phyloP scores from a whole-genome alignment of 1,140 invertebrate genomes.

The Cylas formicarius region DNA sequence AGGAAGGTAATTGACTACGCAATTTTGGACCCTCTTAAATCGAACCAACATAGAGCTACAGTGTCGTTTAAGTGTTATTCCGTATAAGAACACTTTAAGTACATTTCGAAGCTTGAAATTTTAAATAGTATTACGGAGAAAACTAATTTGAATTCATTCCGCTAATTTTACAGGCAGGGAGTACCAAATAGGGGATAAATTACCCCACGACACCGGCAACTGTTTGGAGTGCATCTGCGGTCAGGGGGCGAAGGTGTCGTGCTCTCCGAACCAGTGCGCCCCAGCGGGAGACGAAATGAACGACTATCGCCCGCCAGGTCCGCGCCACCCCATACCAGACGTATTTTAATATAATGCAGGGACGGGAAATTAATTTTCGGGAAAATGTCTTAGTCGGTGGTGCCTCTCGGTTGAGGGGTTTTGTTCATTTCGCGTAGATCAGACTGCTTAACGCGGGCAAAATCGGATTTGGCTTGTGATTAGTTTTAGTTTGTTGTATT shows the following conservation, averaged over 20 bases:
- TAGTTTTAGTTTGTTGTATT: no score
- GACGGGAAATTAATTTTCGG: no score
- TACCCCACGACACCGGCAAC: constrained; percentile 61
- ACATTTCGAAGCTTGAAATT: constrained; percentile 6
- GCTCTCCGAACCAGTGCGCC: constrained; percentile 48
- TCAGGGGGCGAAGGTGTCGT: constrained; percentile 56
- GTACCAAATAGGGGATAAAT: constrained; percentile 54
- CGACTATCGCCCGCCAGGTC: constrained; percentile 38
- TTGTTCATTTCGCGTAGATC: no score
- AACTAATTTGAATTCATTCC: constrained; percentile 1
- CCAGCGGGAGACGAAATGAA: constrained; percentile 37
- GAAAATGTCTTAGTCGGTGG: no score
- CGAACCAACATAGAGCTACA: no score
- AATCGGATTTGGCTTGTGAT: no score
- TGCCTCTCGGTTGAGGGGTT: no score
- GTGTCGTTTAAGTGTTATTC: neutral
- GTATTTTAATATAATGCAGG: no score
- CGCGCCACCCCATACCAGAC: constrained; percentile 31
- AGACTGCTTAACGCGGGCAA: no score
- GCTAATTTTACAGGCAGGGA: constrained; percentile 46
- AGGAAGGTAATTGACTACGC: no score
- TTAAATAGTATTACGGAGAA: neutral
- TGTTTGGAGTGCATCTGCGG: constrained; percentile 62
- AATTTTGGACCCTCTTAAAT: no score
- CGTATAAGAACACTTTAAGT: neutral